Evolutionary conservation across 1,140 invertebrate species (phyloP), one percentile per base, ranked within the genome.

Genomic region (Drosophila eugracilis): DNA sequence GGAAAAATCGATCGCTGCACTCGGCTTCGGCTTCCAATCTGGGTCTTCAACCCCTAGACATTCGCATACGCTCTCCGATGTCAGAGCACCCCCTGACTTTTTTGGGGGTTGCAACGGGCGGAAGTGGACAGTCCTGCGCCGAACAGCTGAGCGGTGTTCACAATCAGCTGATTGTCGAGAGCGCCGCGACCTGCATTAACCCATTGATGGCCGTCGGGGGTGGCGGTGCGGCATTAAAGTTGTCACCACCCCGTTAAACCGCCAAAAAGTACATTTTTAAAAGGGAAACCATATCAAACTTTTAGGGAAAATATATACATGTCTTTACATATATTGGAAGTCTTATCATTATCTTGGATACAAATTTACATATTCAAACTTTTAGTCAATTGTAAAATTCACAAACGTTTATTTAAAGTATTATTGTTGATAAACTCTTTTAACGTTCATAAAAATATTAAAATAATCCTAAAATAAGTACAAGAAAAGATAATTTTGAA

Each of bases 1-100:
- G 73, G 72, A 79, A 90, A 83, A 90, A 86, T 90, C 85, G 79
- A 86, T 90, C 80, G 76, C 55, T 65, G 60, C 57, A 63, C 63
- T 78, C 52, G 53, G 52, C 53, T 41, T 37, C 36, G 36, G 36
- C 36, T 37, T 58, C 44, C 72, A 66, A 83, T 84, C 66, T 88
- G 81, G 71, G 76, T 77, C 83, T 86, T 83, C 83, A 88, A 88
- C 83, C 83, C 83, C 74, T 58, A 42, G 12, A 6, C 26, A 10
- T 12, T 22, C 49, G 34, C 36, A 7, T 14, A 15, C 49, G 36
- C 36, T 39, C 34, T 28, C 17, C 22, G 22, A 17, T 19, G 21
- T 32, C 30, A 21, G 5, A 14, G 47, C 15, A 55, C 22, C 34
- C 14, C 22, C 34, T n/a, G 9, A 14, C 7, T 9, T 5, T 22